A percentile compares a stretch with the other conserved stretches of the same genome.
phyloP scores from a whole-genome alignment of 2,888 invertebrate species.

The Augochlorella aurata region DNA sequence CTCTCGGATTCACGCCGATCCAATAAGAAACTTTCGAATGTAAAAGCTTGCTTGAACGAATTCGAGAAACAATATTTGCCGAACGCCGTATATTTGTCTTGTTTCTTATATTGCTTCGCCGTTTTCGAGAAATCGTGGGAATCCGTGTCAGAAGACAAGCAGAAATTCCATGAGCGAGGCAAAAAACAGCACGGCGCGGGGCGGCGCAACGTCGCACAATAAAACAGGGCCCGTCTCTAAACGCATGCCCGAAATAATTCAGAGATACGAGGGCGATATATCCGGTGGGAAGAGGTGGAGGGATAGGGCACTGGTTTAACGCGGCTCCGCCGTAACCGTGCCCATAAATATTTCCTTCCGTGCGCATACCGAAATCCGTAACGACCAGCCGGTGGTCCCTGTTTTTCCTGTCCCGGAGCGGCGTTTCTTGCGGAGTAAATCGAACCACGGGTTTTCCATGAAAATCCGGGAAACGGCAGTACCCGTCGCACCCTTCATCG shows the following conservation, averaged over 20 bases:
- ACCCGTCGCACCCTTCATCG: conserved; percentile 45
- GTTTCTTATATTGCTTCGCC: too few relatives aligned
- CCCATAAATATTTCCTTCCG: conserved; percentile 34
- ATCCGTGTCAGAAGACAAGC: neutral
- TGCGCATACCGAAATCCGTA: conserved; percentile 31
- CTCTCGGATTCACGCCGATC: too few relatives aligned
- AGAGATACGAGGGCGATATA: conserved; percentile 16
- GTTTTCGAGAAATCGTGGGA: too few relatives aligned
- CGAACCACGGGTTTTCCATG: conserved; percentile 35
- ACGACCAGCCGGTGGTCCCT: conserved; percentile 9
- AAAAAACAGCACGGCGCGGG: neutral
- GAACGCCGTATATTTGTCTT: too few relatives aligned
- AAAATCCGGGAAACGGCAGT: conserved; percentile 50
- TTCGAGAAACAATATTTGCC: too few relatives aligned
- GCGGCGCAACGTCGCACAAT: neutral
- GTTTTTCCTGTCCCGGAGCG: conserved; percentile 17
- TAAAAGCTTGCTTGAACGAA: too few relatives aligned
- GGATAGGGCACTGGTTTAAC: conserved; percentile 15
- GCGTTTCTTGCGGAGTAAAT: conserved; percentile 3
- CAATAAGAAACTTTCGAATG: too few relatives aligned
- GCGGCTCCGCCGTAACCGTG: conserved; percentile 11
- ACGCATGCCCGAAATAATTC: conserved; percentile 19
- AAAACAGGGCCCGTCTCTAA: conserved; percentile 16
- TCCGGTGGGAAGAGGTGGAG: neutral
- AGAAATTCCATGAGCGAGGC: neutral